Conservation (phyloP, 2,888 invertebrate species). For the Nowickia ferox region DNA sequence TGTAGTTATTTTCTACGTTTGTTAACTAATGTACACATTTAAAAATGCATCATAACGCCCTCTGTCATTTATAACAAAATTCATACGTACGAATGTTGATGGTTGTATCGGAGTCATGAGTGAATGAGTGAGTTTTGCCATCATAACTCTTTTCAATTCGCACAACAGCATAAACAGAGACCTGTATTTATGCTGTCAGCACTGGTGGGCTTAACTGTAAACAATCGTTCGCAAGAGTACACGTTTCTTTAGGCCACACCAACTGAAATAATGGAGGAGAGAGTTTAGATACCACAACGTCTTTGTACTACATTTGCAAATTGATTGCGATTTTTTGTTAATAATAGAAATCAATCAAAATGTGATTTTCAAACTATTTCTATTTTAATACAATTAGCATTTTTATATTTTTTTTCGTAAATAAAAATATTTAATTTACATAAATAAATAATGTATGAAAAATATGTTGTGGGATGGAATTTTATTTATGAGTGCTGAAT, state of each 20-base stretch:
- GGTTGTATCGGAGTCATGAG: conserved; percentile 20
- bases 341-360: conserved; percentile 63
- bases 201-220: conserved; percentile 68
- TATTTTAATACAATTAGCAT: conserved; percentile 43
- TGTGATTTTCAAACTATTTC: conserved; percentile 46
- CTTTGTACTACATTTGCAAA: conserved; percentile 33
- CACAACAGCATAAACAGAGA: conserved; percentile 21
- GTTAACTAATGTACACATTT: conserved; percentile 55
- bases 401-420: conserved; percentile 12
- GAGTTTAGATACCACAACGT: conserved; percentile 20
- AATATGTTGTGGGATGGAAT: conserved; percentile 35
- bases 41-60: conserved; percentile 70
- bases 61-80: conserved; percentile 53
- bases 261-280: conserved; percentile 14
- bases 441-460: conserved; percentile 45
- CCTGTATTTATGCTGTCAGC: conserved; percentile 61
- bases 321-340: conserved; percentile 47
- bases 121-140: conserved; percentile 45
- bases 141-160: conserved; percentile 51
- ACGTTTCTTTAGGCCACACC: conserved; percentile 43
- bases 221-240: conserved; percentile 20
- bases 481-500: conserved; percentile 15
- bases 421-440: conserved; percentile 24
- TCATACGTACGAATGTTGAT: conserved; percentile 19
- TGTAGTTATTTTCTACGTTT: conserved; percentile 37